A percentile compares a stretch with the other conserved stretches of the same genome.
phyloP scores from a whole-genome alignment of 2,888 invertebrate genomes.

The Amiota communis region DNA sequence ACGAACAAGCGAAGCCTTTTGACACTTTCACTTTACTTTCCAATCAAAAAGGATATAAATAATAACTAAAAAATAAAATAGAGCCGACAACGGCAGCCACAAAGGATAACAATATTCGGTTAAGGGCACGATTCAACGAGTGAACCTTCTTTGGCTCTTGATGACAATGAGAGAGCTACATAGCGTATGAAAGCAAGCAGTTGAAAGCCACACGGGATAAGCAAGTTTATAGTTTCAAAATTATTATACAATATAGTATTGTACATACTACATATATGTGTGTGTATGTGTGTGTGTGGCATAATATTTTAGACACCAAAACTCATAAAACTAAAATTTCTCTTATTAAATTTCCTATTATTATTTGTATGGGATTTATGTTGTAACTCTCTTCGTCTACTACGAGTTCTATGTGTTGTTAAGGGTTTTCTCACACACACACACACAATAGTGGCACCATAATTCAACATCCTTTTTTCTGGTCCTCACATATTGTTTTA shows the following conservation, averaged over 20 bases:
- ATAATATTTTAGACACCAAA: slow-evolving; percentile 38
- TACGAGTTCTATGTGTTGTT: slow-evolving; percentile 1
- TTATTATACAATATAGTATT: not conserved
- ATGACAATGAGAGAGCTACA: no score
- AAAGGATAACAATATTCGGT: not conserved
- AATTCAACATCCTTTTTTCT: not conserved
- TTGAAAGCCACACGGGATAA: not conserved
- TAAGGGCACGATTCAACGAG: no score
- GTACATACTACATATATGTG: slow-evolving; percentile 10
- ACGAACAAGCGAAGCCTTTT: slow-evolving; percentile 46
- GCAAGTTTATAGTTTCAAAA: slow-evolving; percentile 21
- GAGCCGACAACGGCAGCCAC: not conserved
- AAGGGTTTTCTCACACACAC: slow-evolving; percentile 21
- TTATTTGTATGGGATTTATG: slow-evolving; percentile 57
- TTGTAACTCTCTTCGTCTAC: slow-evolving; percentile 38
- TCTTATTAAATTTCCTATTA: slow-evolving; percentile 62
- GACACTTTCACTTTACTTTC: slow-evolving; percentile 68
- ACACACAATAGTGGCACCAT: slow-evolving; percentile 29
- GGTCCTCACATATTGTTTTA: slow-evolving; percentile 39
- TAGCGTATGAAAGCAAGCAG: no score
- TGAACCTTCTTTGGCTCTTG: no score
- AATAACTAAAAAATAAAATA: slow-evolving; percentile 51
- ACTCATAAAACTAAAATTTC: slow-evolving; percentile 59
- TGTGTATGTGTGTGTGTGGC: slow-evolving; percentile 4
- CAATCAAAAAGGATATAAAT: slow-evolving; percentile 63